Percentiles rank a stretch among this genome's conserved stretches.
Evolutionary conservation across 2,888 invertebrate genomes (phyloP).

Genomic region (Cephus sareptanus): DNA sequence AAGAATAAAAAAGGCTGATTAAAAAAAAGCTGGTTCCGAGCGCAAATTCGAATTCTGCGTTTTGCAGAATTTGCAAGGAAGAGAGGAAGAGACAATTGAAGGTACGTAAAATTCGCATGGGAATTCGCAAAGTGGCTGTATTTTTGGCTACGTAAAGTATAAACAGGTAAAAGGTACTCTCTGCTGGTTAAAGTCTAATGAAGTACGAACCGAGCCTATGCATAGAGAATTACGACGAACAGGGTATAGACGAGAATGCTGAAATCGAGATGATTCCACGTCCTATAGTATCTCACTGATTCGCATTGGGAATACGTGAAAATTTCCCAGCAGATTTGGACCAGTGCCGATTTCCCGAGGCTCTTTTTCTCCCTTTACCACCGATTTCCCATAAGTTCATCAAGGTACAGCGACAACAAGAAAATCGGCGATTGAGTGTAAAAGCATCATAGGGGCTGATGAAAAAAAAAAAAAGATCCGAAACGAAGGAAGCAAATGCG

Average conservation of each 20-base stretch:
- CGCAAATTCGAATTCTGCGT: not conserved
- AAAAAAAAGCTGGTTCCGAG: constrained; percentile 29
- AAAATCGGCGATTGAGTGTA: not conserved
- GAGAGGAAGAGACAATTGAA: not conserved
- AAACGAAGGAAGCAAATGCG: not conserved
- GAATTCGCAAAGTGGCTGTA: not conserved
- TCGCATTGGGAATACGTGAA: not conserved
- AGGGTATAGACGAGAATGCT: not conserved
- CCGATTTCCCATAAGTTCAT: not conserved
- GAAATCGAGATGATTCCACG: not conserved
- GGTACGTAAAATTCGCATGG: not conserved
- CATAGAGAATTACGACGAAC: not conserved
- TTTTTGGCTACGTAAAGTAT: not conserved
- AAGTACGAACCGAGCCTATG: not conserved
- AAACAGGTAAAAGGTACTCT: not conserved
- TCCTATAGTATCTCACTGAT: not conserved
- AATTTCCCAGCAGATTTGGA: not conserved
- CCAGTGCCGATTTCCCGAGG: not conserved
- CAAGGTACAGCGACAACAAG: not conserved
- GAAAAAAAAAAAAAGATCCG: not conserved
- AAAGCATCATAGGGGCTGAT: fast-evolving
- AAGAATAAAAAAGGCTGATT: constrained; percentile 26
- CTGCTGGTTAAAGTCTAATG: not conserved
- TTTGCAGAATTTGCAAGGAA: not conserved
- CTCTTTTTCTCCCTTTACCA: not conserved